Base-by-base conservation (phyloP, 2,797 vertebrate genomes). In the Myotis findleyi region DNA sequence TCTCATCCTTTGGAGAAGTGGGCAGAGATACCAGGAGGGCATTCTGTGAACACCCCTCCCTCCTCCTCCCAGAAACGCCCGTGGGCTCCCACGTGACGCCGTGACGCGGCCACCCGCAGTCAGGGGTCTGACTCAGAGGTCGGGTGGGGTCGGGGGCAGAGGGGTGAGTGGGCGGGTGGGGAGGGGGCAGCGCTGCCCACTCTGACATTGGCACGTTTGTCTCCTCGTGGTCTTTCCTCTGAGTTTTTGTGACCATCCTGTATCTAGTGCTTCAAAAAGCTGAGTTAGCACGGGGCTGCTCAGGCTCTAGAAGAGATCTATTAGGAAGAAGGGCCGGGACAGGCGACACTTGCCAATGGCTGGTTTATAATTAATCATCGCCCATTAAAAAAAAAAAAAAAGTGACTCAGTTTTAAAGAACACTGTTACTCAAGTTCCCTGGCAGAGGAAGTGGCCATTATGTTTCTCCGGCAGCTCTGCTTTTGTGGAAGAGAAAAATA, bases 311-410 rank as follows among this genome's bases (percentile, higher is more conserved):
- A 64, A 76, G 90, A 80, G 72, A 62, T 23, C 2, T 4, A 18
- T 91, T 72, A 69, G 49, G 79, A 71, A 92, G 76, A 53, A 86
- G 73, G 64, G 71, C 53, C 21, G 17, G 80, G 25, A 66, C 55
- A 18, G 38, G 66, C 69, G 30, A 9, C 20, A 20, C 21, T 82
- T 55, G 73, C 89, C 95, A 66, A 23, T 79, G 91, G 72, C 84
- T 96, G 87, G 79, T 87, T 97, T 94, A 87, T 93, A 83, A 94
- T 93, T 94, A 96, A 96, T 97, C 86, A 85, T 64, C 64, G 51
- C 59, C n/a, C 51, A 36, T 91, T 85, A 41, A 69, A 82, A 90
- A 72, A 77, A 84, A 33, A 33, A 71, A 72, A 87, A 59, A 59
- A 33, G 86, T 92, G 96, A 94, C 81, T 97, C 94, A 87, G 83